phyloP scores from a whole-genome alignment of 2,113 vertebrate species.

The Ranitomeya imitator region DNA sequence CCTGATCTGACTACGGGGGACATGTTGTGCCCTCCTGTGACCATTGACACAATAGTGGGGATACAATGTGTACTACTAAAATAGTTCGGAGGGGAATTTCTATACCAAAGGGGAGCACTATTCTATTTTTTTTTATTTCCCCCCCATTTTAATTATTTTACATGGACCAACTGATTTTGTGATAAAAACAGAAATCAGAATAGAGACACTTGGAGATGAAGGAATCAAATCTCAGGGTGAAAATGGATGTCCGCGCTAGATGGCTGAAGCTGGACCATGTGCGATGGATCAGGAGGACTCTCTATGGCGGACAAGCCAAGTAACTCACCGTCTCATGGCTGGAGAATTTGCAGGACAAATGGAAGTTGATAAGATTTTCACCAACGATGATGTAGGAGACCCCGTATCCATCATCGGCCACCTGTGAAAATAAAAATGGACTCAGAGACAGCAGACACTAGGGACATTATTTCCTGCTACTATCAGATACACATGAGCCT shows the following conservation, averaged over 20 bases:
- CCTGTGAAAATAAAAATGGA: slow-evolving; percentile 67
- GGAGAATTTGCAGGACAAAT: slow-evolving; percentile 86
- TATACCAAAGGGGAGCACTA: too few species aligned
- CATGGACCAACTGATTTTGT: background rate
- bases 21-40: background rate
- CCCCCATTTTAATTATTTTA: background rate
- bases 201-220: too few species aligned
- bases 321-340: slow-evolving; percentile 79
- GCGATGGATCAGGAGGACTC: background rate
- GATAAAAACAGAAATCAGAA: background rate
- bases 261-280: background rate
- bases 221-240: background rate
- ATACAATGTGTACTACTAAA: too few species aligned
- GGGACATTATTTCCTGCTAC: background rate
- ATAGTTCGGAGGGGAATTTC: too few species aligned
- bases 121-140: background rate
- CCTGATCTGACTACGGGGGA: background rate
- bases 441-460: background rate
- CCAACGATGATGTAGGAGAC: slow-evolving; percentile 84
- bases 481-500: background rate
- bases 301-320: background rate
- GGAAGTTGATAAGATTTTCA: slow-evolving; percentile 82
- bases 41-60: background rate
- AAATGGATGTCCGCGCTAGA: background rate
- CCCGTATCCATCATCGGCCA: slow-evolving; percentile 86